phyloP scores from a whole-genome alignment of 2,797 vertebrate genomes.

The Dendrocincla tyrannina region DNA sequence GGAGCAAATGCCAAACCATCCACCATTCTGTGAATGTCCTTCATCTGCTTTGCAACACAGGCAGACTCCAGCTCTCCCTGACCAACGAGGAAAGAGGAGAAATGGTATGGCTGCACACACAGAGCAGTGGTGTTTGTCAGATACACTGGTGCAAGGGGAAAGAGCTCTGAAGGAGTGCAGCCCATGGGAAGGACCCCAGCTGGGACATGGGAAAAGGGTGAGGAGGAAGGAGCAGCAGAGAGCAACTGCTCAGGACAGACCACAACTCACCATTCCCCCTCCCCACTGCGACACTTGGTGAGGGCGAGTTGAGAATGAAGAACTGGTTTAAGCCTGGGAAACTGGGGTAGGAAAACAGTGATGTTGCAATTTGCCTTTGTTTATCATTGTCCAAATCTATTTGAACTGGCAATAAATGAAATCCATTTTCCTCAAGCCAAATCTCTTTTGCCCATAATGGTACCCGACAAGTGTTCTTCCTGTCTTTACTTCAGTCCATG shows the following conservation, averaged over 20 bases:
- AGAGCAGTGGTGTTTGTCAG: background rate
- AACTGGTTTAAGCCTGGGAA: background rate
- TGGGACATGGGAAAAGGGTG: background rate
- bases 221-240: background rate
- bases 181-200: background rate
- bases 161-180: background rate
- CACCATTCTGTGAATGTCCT: background rate
- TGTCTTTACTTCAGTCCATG: background rate
- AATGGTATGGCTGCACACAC: background rate
- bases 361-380: background rate
- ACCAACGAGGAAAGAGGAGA: background rate
- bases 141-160: background rate
- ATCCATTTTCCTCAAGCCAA: background rate
- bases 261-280: background rate
- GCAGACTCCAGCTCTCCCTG: background rate
- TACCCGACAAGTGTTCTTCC: background rate
- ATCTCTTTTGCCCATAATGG: background rate
- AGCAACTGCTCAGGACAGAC: background rate
- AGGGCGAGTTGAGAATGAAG: background rate
- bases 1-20: background rate
- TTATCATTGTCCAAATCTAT: background rate
- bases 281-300: fast-evolving
- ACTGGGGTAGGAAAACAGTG: fast-evolving
- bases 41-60: background rate
- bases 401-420: background rate